Base-by-base conservation (phyloP, 2,797 vertebrate species). In the Mergus octosetaceus region DNA sequence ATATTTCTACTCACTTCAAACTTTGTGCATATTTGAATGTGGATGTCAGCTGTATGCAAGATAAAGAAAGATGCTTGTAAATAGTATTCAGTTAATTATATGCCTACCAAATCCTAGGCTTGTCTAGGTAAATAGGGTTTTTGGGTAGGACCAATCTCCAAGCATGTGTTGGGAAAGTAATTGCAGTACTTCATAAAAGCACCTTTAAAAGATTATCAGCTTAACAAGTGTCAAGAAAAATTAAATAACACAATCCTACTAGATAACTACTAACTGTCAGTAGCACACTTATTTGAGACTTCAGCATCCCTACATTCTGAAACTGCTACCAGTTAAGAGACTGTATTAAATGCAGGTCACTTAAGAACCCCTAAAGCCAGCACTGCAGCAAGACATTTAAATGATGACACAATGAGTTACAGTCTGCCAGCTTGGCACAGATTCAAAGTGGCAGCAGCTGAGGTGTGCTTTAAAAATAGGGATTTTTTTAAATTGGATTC, bases 401-500 rank as follows among this genome's bases (percentile, higher is more conserved):
- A 92, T 85, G 76, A 90, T 88, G 89, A 95, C 95, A 95, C 54
- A 69, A 71, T 81, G 93, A 96, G 91, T 95, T 96, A 90, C 70
- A 94, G 79, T 86, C 89, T 92, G 92, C 95, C 91, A 96, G 41
- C 57, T 73, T 97, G 94, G 92, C 82, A 28, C 88, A 77, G 81
- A 92, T 96, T 97, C 95, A 89, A 72, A 97, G 96, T 86, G 77
- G 92, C 69, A 95, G 87, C 87, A 94, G 91, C 95, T 97, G 93
- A 97, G 93, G 96, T 94, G 91, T 94, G 85, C 84, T 98, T 98
- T 97, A 96, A 97, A 97, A 97, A 96, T 89, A 96, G 89, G 70
- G 85, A 96, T 95, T 96, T 96, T 97, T 97, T 96, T 0, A 30
- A 97, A 98, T 95, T 97, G 96, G 91, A 97, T 97, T 97, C 78